Percentiles rank a stretch among this genome's conserved stretches.
Conservation (phyloP, 2,888 invertebrate species). For the Sisyra terminalis region DNA sequence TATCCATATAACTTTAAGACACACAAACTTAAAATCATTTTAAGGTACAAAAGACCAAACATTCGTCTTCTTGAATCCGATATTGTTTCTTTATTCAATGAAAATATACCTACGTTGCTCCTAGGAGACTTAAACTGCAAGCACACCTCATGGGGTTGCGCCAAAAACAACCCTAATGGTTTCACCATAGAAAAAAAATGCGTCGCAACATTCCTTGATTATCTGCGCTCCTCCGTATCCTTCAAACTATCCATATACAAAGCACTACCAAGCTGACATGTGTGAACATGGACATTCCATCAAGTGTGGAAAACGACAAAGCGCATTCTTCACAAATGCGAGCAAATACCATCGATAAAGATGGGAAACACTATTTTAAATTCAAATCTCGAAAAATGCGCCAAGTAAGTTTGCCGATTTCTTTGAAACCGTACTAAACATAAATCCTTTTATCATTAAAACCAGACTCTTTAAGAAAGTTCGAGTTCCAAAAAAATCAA, state of each 20-base stretch:
- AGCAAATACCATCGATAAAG: constrained; percentile 7
- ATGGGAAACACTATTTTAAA: constrained; percentile 3
- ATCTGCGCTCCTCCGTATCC: neutral
- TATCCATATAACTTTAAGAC: too few species aligned
- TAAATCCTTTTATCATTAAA: constrained; percentile 5
- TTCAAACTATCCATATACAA: neutral
- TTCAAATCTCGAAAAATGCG: constrained; percentile 9
- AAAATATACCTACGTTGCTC: neutral
- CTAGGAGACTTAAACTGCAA: neutral
- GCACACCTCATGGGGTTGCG: neutral
- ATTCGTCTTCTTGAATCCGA: neutral
- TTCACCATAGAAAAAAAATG: neutral
- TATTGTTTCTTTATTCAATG: neutral
- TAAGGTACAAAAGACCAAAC: neutral
- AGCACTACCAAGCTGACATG: neutral
- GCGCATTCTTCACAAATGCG: constrained; percentile 7
- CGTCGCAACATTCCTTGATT: neutral
- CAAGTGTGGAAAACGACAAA: constrained; percentile 9
- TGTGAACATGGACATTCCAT: too few species aligned
- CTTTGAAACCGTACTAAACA: constrained; percentile 7
- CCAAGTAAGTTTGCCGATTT: constrained; percentile 6
- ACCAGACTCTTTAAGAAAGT: neutral
- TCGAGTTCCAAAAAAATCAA: neutral
- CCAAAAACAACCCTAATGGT: neutral
- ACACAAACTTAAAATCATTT: neutral